phyloP scores from a whole-genome alignment of 2,797 vertebrate genomes.

The Platalea minor region DNA sequence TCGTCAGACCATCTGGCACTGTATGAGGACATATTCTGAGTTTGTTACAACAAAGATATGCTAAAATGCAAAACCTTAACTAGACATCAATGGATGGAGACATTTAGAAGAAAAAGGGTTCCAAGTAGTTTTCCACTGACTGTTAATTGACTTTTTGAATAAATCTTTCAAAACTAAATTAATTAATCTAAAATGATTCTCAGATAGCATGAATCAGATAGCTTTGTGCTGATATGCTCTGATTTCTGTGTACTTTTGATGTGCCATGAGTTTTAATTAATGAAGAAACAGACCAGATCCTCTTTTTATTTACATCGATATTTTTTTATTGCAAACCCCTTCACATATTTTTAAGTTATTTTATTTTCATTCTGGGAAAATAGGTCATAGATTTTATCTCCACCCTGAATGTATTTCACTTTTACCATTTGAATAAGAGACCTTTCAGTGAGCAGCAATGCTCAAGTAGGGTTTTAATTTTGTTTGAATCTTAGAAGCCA shows the following conservation, averaged over 20 bases:
- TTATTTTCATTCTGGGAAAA: not conserved
- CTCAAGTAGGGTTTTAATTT: not conserved
- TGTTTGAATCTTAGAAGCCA: not conserved
- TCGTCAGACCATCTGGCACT: not conserved
- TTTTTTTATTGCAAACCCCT: not conserved
- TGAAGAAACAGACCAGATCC: rapidly evolving
- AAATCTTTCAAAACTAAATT: not conserved
- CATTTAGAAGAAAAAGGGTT: not conserved
- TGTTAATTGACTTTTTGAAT: not conserved
- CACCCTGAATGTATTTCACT: not conserved
- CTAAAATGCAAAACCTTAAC: not conserved
- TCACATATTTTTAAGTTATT: not conserved
- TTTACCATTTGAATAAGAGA: not conserved
- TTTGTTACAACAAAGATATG: not conserved
- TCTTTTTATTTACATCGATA: not conserved
- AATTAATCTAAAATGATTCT: not conserved
- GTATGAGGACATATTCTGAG: not conserved
- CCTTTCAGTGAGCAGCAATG: not conserved
- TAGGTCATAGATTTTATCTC: not conserved
- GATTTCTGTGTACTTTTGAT: not conserved
- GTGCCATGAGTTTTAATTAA: not conserved
- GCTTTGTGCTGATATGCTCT: not conserved
- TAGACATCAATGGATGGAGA: not conserved
- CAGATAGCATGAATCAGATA: not conserved
- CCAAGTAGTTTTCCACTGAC: not conserved